These are phyloP conservation scores for Callipepla californica DNA, from an alignment of 2,113 vertebrate species.

Conservation along the genomic window DNA sequence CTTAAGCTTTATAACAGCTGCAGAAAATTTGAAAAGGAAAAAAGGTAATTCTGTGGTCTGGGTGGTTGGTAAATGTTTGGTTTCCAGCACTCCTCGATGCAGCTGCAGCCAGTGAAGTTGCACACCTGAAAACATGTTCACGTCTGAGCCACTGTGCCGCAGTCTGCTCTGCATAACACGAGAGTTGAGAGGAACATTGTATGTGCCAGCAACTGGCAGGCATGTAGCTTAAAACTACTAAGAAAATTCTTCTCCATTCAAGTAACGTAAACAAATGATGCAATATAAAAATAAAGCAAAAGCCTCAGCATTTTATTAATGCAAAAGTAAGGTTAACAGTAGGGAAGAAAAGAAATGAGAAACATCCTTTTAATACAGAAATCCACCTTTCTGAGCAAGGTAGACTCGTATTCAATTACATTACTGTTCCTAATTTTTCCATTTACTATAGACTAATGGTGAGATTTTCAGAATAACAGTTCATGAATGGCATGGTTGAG, in stretches of 20 bases:
- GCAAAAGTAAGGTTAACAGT: neutral
- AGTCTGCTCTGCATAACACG: neutral
- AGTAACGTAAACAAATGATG: neutral
- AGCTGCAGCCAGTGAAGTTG: neutral
- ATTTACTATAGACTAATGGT: neutral
- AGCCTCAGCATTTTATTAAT: neutral
- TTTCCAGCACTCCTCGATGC: neutral
- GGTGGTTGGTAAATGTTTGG: neutral
- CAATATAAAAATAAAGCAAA: neutral
- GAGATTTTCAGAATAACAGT: neutral
- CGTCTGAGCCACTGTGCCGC: neutral
- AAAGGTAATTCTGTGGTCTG: neutral
- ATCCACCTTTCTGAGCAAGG: neutral
- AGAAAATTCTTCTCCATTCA: neutral
- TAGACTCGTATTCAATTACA: neutral
- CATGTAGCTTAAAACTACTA: neutral
- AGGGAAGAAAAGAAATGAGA: neutral
- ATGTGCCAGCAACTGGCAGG: neutral
- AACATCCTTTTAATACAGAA: neutral
- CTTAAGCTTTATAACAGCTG: neutral
- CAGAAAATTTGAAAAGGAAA: constrained; percentile 18
- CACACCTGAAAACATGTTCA: neutral
- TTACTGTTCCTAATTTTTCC: neutral
- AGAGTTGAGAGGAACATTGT: neutral
- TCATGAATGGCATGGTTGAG: neutral